Percentiles rank a stretch among this genome's conserved stretches.
Conservation (phyloP, 2,888 invertebrate genomes). For the Lissonota sp. region DNA sequence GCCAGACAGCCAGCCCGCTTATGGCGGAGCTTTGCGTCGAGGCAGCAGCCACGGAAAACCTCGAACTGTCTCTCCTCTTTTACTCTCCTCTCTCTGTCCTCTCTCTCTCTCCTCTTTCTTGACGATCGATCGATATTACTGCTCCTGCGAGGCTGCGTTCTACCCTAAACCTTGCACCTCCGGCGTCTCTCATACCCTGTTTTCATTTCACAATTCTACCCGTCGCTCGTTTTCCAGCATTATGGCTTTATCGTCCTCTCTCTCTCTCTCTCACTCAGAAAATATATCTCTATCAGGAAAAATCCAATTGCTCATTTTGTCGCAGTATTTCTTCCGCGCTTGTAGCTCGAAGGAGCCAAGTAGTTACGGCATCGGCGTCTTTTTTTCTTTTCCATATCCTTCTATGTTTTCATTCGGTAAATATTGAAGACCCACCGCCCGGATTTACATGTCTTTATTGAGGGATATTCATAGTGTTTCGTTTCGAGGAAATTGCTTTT, state of each 20-base stretch:
- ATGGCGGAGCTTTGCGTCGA: constrained; percentile 65
- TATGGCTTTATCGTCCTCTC: neutral
- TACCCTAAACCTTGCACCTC: constrained; percentile 74
- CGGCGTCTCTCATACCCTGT: constrained; percentile 29
- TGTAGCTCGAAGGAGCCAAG: neutral
- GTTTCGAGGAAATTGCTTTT: too few relatives aligned
- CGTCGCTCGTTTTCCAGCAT: constrained; percentile 24
- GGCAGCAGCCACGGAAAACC: constrained; percentile 40
- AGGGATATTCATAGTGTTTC: too few relatives aligned
- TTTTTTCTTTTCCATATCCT: neutral
- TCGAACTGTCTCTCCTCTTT: constrained; percentile 3
- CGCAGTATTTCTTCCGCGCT: neutral
- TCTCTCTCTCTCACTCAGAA: neutral
- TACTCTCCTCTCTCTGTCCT: constrained; percentile 4
- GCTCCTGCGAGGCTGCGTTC: constrained; percentile 79
- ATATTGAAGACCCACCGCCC: too few relatives aligned
- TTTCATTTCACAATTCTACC: constrained; percentile 11
- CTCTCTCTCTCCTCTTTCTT: constrained; percentile 65
- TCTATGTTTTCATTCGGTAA: too few relatives aligned
- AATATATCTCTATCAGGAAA: constrained; percentile 1
- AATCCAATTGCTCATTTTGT: constrained; percentile 1
- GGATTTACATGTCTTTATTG: too few relatives aligned
- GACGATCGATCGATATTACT: constrained; percentile 81
- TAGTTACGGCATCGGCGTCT: constrained; percentile 3
- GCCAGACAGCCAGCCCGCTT: constrained; percentile 71